Evolutionary conservation across 92 coral and sea anemone genomes (phyloP), one percentile per base, ranked within the genome.

Genomic region (Montipora capitata): DNA sequence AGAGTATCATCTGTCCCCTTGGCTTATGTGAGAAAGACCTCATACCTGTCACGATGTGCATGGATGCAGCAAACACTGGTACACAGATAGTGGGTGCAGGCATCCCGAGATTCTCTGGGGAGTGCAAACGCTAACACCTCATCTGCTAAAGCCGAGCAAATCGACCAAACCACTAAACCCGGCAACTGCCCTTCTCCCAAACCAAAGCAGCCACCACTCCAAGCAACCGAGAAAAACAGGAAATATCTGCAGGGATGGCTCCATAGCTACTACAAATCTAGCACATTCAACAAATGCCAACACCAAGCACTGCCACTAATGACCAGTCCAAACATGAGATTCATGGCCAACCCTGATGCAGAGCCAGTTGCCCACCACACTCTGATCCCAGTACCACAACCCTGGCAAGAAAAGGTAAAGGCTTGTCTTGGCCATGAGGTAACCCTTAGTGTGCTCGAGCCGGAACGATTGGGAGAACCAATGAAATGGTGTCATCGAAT

Each of bases 271-370:
- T 91, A 91, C 88, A 74, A 27, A 10, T 87, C 94, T 16, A 84
- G 93, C 80, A 94, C 91, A 2, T 91, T 94, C 87, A 94, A 91
- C 82, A 81, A 87, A 4, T 94, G 94, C 74, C 82, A 76, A 12
- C 95, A 91, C 85, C 93, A 82, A 40, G 65, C 81, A 63, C 86
- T 91, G 0, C 95, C 95, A 7, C 77, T 85, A 9, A 91, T 85
- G 93, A 90, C 85, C 39, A 72, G 94, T 13, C 27, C 57, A 44
- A 81, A 90, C 20, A 87, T 87, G 92, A 52, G 85, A 59, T 79
- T 87, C 40, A 78, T 77, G 88, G 88, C 86, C 1, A 90, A 93
- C 45, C 94, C 87, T 27, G 66, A 64, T 7, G 94, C 91, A 15
- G 88, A 79, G 41, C 93, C 94, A 3, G 79, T 40, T 3, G 86